These are phyloP conservation scores for Apamea epomidion DNA, from an alignment of 2,888 invertebrate genomes.

Conservation along the genomic window DNA sequence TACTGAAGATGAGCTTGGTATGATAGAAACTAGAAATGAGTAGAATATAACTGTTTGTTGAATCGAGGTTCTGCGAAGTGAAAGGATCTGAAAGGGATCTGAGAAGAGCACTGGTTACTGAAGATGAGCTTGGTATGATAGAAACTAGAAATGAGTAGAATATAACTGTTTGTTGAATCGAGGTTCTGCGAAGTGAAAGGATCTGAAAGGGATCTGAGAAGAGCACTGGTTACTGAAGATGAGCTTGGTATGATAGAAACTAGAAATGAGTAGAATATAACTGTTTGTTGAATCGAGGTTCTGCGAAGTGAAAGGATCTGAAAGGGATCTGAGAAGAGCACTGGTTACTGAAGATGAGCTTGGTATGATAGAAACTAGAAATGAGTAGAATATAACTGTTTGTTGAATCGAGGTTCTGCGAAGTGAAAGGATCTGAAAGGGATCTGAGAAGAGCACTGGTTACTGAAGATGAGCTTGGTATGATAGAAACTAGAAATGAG, in stretches of 20 bases:
- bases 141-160: slow-evolving; percentile 7
- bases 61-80: slow-evolving; percentile 43
- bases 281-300: slow-evolving; percentile 48
- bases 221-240: not conserved
- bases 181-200: slow-evolving; percentile 53
- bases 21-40: not conserved
- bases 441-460: slow-evolving; percentile 15
- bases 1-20: not conserved
- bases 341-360: not conserved
- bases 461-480: not conserved
- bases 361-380: not conserved
- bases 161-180: slow-evolving; percentile 52
- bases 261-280: slow-evolving; percentile 49
- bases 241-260: not conserved
- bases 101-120: slow-evolving; percentile 2
- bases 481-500: not conserved
- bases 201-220: slow-evolving; percentile 27
- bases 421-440: slow-evolving; percentile 52
- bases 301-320: slow-evolving; percentile 50
- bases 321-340: slow-evolving; percentile 25
- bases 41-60: slow-evolving; percentile 55
- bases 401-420: slow-evolving; percentile 33
- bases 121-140: not conserved
- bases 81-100: slow-evolving; percentile 47
- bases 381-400: slow-evolving; percentile 61